Base-by-base conservation (phyloP, 1,140 invertebrate species). In the Drosophila micromelanica region DNA sequence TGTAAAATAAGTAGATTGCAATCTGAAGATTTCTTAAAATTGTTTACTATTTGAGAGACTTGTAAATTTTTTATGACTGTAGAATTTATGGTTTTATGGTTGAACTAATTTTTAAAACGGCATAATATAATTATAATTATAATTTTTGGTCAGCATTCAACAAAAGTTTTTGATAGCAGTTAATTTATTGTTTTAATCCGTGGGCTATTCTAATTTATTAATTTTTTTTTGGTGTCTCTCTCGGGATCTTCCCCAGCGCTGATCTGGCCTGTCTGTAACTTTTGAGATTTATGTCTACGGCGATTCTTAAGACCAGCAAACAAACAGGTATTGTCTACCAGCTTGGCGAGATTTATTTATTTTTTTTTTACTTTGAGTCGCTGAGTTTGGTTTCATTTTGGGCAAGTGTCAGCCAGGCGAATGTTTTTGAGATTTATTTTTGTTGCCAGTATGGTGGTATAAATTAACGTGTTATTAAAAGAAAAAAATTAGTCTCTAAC, bases 201-300 rank as follows among this genome's bases (percentile, higher is more conserved):
- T 23, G 45, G 35, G 54, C 45, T 42, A 3, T 42, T 13, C 13
- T 13, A 27, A n/a, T 56, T 35, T 51, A 9, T 32, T 35, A 13
- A 8, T 51, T 51, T 27, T 15, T n/a, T 46, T 11, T 46, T 43
- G n/a, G 5, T n/a, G 13, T 12, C 63, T 32, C 7, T 45, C 15
- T 12, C 23, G n/a, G 35, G 35, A n/a, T 54, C 51, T 12, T 46
- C 61, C 17, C 42, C 42, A 1, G 17, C 17, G 17, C 17, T 80
- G 52, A 65, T 67, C 54, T 42, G 23, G 49, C 38, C 59, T 81
- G 79, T 78, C 78, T 73, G 55, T 74, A 54, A 71, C 69, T 70
- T 60, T 78, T 51, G 71, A 82, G 79, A 82, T 82, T 82, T 82
- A 81, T 81, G 79, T 81, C 70, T 74, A 57, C 79, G 78, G 81